phyloP scores from a whole-genome alignment of 2,888 invertebrate species.

The Tricholauxania praeusta region DNA sequence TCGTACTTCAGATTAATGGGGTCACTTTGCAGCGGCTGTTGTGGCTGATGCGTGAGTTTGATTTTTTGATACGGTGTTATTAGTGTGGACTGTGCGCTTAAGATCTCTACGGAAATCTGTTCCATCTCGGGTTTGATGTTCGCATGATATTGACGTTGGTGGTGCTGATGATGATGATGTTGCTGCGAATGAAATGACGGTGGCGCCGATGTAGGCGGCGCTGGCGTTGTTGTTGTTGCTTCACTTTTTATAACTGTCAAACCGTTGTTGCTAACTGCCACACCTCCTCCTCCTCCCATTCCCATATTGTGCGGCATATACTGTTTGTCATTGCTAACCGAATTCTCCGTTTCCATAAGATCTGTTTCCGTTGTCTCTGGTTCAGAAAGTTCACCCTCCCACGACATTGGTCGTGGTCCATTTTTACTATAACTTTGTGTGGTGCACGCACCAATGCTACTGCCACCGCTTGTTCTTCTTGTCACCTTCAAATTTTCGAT shows the following conservation, averaged over 20 bases:
- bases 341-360: slow-evolving; percentile 68
- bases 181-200: slow-evolving; percentile 13
- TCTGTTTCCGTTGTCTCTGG: slow-evolving; percentile 73
- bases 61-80: slow-evolving; percentile 47
- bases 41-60: slow-evolving; percentile 51
- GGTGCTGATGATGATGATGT: slow-evolving; percentile 29
- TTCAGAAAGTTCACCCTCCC: slow-evolving; percentile 94
- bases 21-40: slow-evolving; percentile 62
- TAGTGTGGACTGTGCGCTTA: slow-evolving; percentile 36
- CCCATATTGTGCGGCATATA: not conserved
- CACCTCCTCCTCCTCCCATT: not conserved
- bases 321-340: slow-evolving; percentile 49
- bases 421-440: slow-evolving; percentile 54
- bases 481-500: slow-evolving; percentile 70
- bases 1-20: slow-evolving; percentile 67
- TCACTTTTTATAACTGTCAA: slow-evolving; percentile 60
- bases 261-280: slow-evolving; percentile 30
- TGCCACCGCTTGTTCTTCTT: slow-evolving; percentile 68
- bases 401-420: slow-evolving; percentile 87
- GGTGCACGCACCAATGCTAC: not conserved
- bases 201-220: slow-evolving; percentile 20
- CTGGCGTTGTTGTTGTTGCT: slow-evolving; percentile 48
- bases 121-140: slow-evolving; percentile 59
- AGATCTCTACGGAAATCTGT: slow-evolving; percentile 58
- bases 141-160: slow-evolving; percentile 41